Evolutionary conservation across 1,140 invertebrate genomes (phyloP).

Genomic region (Camponotus vicinus): DNA sequence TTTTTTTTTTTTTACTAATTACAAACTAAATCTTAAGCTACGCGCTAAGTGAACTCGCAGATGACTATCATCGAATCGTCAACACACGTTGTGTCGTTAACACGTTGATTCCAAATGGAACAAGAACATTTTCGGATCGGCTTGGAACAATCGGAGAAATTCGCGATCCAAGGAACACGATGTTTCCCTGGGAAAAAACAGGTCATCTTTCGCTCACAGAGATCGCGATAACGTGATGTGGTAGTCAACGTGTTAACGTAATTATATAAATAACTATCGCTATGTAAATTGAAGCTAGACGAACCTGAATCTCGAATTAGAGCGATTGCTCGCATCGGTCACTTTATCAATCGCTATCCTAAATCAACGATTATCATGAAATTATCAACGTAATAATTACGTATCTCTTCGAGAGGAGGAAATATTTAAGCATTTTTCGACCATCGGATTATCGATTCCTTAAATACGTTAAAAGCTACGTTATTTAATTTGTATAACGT

Average conservation of each 20-base stretch:
- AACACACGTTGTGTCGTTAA: conserved; percentile 41
- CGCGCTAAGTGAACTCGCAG: conserved; percentile 40
- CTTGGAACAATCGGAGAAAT: conserved; percentile 1
- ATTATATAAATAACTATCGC: background rate
- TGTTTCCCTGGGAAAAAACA: background rate
- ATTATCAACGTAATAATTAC: conserved; percentile 47
- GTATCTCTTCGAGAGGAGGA: conserved; percentile 18
- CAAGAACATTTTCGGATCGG: background rate
- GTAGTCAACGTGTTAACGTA: conserved; percentile 35
- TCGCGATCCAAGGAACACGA: conserved; percentile 1
- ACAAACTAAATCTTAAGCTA: conserved; percentile 54
- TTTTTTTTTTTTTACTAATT: background rate
- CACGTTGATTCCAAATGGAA: conserved; percentile 29
- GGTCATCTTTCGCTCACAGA: background rate
- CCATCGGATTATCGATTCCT: conserved; percentile 33
- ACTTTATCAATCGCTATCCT: conserved; percentile 45
- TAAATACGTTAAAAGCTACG: conserved; percentile 49
- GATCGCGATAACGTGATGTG: conserved; percentile 19
- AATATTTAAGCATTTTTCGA: conserved; percentile 45
- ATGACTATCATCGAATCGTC: conserved; percentile 30
- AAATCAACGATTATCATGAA: conserved; percentile 48
- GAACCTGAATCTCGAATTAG: conserved; percentile 8
- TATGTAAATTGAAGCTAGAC: conserved; percentile 41
- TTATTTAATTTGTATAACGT: conserved; percentile 23
- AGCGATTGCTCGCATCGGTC: conserved; percentile 18